Conservation (phyloP, 2,888 invertebrate species). For the Phrixothrix hirtus region DNA sequence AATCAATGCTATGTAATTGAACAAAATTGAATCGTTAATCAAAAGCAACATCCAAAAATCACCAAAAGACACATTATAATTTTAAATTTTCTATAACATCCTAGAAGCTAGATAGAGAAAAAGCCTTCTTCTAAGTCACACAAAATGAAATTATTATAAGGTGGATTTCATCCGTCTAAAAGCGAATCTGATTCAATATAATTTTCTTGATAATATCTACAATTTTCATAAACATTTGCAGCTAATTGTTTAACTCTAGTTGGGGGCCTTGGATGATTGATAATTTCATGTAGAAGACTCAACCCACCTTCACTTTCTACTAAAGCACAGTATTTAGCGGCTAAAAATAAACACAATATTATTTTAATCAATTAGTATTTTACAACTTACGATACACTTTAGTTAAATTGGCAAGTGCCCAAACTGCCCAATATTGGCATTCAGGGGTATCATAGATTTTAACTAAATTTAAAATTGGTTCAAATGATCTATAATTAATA, state of each 20-base stretch:
- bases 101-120: neutral
- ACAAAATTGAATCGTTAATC: too few relatives aligned
- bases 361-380: neutral
- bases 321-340: conserved; percentile 88
- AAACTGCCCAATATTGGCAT: conserved; percentile 95
- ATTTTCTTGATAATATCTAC: conserved; percentile 49
- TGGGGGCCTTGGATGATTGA: conserved; percentile 67
- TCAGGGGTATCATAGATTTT: conserved; percentile 83
- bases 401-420: conserved; percentile 96
- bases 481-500: conserved; percentile 96
- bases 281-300: conserved; percentile 68
- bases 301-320: conserved; percentile 87
- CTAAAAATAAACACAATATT: conserved; percentile 59
- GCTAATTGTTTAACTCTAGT: conserved; percentile 71
- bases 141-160: conserved; percentile 3
- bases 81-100: neutral
- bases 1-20: too few relatives aligned
- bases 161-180: conserved; percentile 24
- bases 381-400: conserved; percentile 81
- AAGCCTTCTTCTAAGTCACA: too few relatives aligned
- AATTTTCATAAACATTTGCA: conserved; percentile 68
- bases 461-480: conserved; percentile 87
- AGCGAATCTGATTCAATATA: conserved; percentile 25
- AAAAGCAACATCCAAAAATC: neutral
- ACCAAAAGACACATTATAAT: neutral